Conservation (phyloP, 2,113 vertebrate genomes). For the Climacteris rufus region DNA sequence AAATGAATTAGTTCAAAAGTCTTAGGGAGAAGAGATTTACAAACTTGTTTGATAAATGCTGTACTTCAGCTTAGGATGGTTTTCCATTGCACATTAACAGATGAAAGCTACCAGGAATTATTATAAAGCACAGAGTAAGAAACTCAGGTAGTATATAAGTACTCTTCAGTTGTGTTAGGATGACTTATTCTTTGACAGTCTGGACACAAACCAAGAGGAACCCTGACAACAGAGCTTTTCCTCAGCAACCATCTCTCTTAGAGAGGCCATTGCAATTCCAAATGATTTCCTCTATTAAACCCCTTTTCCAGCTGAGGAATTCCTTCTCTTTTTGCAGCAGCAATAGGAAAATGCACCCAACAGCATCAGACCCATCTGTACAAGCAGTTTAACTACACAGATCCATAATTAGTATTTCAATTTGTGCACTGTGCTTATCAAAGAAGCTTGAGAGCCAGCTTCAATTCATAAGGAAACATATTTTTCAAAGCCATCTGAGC, state of each 20-base stretch:
- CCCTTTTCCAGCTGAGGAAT: not conserved
- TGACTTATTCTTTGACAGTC: not conserved
- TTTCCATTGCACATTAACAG: not conserved
- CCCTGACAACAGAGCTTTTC: not conserved
- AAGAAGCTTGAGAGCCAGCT: not conserved
- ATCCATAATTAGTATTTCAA: not conserved
- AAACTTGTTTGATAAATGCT: not conserved
- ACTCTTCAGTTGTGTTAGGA: not conserved
- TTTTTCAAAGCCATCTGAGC: constrained; percentile 16
- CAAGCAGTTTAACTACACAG: not conserved
- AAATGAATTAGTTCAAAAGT: not conserved
- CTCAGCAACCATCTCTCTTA: not conserved
- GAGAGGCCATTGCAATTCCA: not conserved
- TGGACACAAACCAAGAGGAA: not conserved
- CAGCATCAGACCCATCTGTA: not conserved
- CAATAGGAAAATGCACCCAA: not conserved
- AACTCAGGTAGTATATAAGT: not conserved
- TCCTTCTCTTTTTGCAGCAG: not conserved
- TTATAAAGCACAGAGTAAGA: not conserved
- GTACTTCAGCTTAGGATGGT: not conserved
- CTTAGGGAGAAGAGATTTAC: not conserved
- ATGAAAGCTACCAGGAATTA: not conserved
- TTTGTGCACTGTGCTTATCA: not conserved
- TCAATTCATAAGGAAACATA: not conserved
- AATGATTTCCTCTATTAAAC: not conserved